Conservation (phyloP, 2,888 invertebrate genomes). For the Leptopilina myrica region DNA sequence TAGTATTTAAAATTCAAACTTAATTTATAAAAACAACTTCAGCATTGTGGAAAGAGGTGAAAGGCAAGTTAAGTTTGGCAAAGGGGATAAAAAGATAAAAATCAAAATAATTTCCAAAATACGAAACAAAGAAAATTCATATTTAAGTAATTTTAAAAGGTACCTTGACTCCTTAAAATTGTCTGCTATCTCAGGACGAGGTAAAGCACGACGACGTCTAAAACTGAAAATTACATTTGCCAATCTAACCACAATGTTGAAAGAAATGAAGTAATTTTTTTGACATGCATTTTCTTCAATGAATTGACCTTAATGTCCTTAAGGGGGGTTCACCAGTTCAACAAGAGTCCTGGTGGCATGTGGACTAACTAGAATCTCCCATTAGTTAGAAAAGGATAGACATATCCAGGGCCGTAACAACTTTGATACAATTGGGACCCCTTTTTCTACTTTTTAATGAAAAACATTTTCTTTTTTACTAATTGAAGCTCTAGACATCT, state of each 20-base stretch:
- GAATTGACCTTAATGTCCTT: too few species aligned
- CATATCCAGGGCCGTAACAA: too few species aligned
- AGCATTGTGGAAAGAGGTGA: constrained; percentile 44
- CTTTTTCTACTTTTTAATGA: too few species aligned
- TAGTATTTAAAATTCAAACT: background rate
- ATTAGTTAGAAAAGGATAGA: too few species aligned
- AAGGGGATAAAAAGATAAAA: background rate
- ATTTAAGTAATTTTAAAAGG: constrained; percentile 2
- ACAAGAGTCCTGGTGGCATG: too few species aligned
- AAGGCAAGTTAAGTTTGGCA: background rate
- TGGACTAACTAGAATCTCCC: too few species aligned
- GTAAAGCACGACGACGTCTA: constrained; percentile 73
- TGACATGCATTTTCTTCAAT: too few species aligned
- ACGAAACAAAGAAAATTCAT: background rate
- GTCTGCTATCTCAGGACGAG: constrained; percentile 71
- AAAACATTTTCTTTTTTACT: too few species aligned
- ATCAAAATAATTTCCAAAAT: background rate
- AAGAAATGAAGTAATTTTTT: background rate
- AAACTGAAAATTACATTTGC: constrained; percentile 67
- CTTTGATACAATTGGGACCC: too few species aligned
- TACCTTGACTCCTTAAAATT: constrained; percentile 35
- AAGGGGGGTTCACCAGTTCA: too few species aligned
- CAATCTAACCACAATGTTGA: constrained; percentile 37
- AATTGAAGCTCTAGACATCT: too few species aligned
- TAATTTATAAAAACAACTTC: constrained; percentile 50